A percentile compares a stretch with the other conserved stretches of the same genome.
Evolutionary conservation across 2,113 vertebrate species (phyloP).

Genomic region (Pterocles burchelli): DNA sequence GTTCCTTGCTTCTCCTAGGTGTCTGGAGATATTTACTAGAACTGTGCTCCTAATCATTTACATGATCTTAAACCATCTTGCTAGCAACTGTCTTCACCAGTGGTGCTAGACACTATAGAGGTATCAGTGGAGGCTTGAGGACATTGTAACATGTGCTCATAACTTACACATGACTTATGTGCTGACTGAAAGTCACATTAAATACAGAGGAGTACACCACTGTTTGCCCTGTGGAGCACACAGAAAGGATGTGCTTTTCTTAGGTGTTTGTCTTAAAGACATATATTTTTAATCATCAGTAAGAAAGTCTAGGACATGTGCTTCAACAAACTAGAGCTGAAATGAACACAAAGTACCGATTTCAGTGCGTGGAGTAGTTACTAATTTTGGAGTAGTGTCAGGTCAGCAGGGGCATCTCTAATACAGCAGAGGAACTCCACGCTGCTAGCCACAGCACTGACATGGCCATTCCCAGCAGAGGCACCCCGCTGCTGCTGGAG

Average conservation of each 20-base stretch:
- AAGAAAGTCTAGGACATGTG: not conserved
- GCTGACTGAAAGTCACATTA: not conserved
- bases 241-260: not conserved
- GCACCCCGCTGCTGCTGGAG: not conserved
- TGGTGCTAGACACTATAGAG: not conserved
- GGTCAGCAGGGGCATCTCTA: not conserved
- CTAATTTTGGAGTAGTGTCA: not conserved
- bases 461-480: accelerated
- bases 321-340: not conserved
- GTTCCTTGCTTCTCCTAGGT: not conserved
- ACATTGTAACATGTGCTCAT: not conserved
- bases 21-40: not conserved
- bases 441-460: not conserved
- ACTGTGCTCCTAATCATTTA: not conserved
- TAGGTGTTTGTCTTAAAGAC: not conserved
- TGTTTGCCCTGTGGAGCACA: not conserved
- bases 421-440: accelerated
- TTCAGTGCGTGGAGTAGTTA: not conserved
- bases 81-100: not conserved
- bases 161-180: not conserved
- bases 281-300: not conserved
- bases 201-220: not conserved
- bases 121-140: not conserved
- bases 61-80: not conserved
- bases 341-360: not conserved